Evolutionary conservation across 1,140 invertebrate species (phyloP), one percentile per base, ranked within the genome.

Genomic region (Euura lappo): DNA sequence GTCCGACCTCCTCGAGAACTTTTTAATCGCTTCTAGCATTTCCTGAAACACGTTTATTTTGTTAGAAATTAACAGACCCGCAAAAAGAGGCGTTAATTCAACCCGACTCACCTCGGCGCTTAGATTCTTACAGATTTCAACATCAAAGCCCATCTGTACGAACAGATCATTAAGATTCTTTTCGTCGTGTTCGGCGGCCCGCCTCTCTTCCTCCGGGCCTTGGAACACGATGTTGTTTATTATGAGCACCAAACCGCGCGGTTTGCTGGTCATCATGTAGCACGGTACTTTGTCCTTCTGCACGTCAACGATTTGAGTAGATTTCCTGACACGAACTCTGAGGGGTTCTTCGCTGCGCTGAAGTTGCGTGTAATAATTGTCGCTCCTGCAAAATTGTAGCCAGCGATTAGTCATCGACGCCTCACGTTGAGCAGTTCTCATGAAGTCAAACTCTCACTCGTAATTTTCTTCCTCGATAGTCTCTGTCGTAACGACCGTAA

Each of bases 241-340:
- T 65, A 92, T 86, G 10, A 92, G 81, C 51, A 90, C 85, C 13
- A 89, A 86, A 10, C 91, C 91, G 64, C 90, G 88, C 28, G 90
- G 89, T 44, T 86, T 85, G 51, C 87, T 88, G 68, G 85, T 79
- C 87, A 90, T 89, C n/a, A 79, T 77, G 81, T 91, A 91, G 68
- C 75, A 79, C 68, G 79, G 77, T 47, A 87, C 77, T 28, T 74
- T 64, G 42, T 74, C 70, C 67, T 77, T 73, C 28, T 79, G 79
- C 0, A 70, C 68, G 74, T 85, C 84, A n/a, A 75, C 76, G 75
- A 88, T 88, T 72, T 68, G 46, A 44, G 73, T 80, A 28, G 87
- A 76, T 78, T 84, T 85, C 65, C n/a, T 70, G 7, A 89, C 82
- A 71, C 77, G 72, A 10, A 88, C 81, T 44, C 68, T 45, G 65